phyloP scores from a whole-genome alignment of 2,888 invertebrate genomes.

The Drosophila infuscata region DNA sequence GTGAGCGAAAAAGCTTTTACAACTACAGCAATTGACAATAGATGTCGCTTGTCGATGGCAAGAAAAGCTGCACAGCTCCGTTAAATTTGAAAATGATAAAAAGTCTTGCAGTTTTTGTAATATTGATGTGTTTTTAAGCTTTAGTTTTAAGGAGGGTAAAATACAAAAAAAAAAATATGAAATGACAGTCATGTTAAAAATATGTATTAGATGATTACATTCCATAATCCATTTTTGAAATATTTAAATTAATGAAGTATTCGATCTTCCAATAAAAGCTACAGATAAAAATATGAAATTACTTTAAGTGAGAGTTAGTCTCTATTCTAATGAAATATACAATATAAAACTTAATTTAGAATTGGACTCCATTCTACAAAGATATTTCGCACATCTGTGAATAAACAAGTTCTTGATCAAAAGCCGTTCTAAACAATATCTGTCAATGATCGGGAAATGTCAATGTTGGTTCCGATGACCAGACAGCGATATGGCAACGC shows the following conservation, averaged over 20 bases:
- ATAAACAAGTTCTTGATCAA: conserved; percentile 38
- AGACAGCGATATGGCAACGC: conserved; percentile 65
- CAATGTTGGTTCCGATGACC: conserved; percentile 32
- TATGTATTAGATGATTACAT: neutral
- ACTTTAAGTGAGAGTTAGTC: neutral
- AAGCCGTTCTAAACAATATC: conserved; percentile 45
- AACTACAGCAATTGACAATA: neutral
- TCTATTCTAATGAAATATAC: neutral
- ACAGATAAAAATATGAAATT: neutral
- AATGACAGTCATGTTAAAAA: neutral
- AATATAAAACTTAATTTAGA: neutral
- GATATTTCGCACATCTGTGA: conserved; percentile 1
- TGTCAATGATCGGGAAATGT: conserved; percentile 47
- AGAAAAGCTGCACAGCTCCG: neutral
- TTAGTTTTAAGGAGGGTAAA: too few relatives aligned
- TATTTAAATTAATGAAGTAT: neutral
- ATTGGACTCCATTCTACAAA: neutral
- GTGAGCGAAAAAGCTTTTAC: conserved; percentile 1
- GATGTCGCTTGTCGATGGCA: conserved; percentile 28
- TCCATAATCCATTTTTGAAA: neutral
- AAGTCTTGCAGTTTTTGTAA: neutral
- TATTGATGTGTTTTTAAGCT: neutral
- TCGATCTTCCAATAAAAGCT: neutral
- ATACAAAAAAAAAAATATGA: neutral
- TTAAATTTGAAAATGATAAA: neutral